Conservation (phyloP, 2,888 invertebrate species). For the Norana najaformis region DNA sequence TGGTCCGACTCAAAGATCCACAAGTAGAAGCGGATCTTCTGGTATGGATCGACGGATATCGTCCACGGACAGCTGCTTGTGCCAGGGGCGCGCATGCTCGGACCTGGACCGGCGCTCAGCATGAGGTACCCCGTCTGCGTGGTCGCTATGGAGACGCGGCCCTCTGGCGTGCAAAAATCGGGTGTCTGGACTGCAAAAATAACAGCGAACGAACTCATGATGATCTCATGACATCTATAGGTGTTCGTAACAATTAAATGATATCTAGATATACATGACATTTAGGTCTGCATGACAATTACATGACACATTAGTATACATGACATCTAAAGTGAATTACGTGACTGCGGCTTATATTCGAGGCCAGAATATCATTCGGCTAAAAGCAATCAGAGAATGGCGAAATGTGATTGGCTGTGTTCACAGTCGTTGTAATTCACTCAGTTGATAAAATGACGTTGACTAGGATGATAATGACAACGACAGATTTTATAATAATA, state of each 20-base stretch:
- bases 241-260: background rate
- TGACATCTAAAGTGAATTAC: no score
- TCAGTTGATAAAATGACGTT: no score
- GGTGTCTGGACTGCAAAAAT: background rate
- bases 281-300: background rate
- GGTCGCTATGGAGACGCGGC: slow-evolving; percentile 14
- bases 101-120: background rate
- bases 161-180: background rate
- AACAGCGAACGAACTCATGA: background rate
- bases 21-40: slow-evolving; percentile 27
- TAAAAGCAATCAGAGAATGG: no score
- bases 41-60: slow-evolving; percentile 25
- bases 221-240: background rate
- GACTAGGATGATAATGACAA: no score
- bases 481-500: no score
- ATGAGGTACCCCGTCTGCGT: background rate
- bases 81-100: background rate
- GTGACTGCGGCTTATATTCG: no score
- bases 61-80: slow-evolving; percentile 26
- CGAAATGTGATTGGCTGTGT: no score
- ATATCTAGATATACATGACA: background rate
- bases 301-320: background rate
- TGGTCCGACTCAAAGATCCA: slow-evolving; percentile 10
- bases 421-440: no score
- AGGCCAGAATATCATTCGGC: no score